Conservation (phyloP, 2,888 invertebrate species). For the Caenorhabditis sp. region DNA sequence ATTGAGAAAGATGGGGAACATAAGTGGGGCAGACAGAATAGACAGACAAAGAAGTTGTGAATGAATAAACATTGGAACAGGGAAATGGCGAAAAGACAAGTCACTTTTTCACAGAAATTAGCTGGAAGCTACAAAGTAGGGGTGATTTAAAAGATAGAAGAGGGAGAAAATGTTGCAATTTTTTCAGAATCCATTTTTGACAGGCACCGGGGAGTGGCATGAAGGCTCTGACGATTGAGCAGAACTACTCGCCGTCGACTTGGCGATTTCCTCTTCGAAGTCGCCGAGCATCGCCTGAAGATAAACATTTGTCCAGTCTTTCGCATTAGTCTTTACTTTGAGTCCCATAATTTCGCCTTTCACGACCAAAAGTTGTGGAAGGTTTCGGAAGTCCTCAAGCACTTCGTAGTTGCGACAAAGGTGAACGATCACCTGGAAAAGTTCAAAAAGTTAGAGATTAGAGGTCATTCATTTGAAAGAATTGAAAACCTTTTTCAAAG, state of each 20-base stretch:
- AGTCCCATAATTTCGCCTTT: slow-evolving; percentile 78
- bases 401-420: slow-evolving; percentile 79
- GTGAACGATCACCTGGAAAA: slow-evolving; percentile 69
- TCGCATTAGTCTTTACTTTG: slow-evolving; percentile 60
- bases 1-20: not conserved
- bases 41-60: too few species aligned
- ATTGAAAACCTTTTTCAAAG: slow-evolving; percentile 71
- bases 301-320: not conserved
- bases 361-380: slow-evolving; percentile 79
- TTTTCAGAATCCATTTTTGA: slow-evolving; percentile 49
- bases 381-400: slow-evolving; percentile 75
- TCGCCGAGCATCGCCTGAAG: slow-evolving; percentile 75
- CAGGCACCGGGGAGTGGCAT: slow-evolving; percentile 52
- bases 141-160: too few species aligned
- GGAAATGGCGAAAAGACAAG: slow-evolving; percentile 16
- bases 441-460: not conserved
- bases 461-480: slow-evolving; percentile 9
- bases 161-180: too few species aligned
- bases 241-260: slow-evolving; percentile 35
- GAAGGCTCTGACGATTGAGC: slow-evolving; percentile 38
- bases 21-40: slow-evolving; percentile 23
- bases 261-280: slow-evolving; percentile 64
- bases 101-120: slow-evolving; percentile 44
- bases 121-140: slow-evolving; percentile 2
- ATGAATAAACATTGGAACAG: not conserved